These are phyloP conservation scores for Tamias sibiricus DNA, from an alignment of 2,113 vertebrate species.

Conservation along the genomic window DNA sequence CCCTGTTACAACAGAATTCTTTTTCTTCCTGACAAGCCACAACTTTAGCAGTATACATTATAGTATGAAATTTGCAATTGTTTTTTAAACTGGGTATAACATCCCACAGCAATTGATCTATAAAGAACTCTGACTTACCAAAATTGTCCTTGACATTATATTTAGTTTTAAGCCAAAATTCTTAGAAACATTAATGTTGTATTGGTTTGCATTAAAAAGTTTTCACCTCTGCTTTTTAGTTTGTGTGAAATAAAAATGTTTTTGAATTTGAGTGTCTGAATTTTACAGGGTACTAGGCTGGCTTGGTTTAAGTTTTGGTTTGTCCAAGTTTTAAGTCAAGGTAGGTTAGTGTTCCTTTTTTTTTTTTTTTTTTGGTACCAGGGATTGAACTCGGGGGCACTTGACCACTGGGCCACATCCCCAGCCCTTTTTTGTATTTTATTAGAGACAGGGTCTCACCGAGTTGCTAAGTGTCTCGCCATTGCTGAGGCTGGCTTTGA, in stretches of 20 bases:
- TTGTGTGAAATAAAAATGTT: conserved; percentile 2
- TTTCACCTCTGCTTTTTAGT: background rate
- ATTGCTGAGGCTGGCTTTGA: too few relatives aligned
- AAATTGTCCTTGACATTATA: background rate
- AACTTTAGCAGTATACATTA: background rate
- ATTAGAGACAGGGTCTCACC: too few relatives aligned
- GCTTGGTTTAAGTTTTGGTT: background rate
- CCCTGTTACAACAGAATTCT: background rate
- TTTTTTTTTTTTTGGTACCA: too few relatives aligned
- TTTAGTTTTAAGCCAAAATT: background rate
- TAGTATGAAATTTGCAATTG: background rate
- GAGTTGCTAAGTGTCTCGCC: too few relatives aligned
- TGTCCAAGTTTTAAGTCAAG: background rate
- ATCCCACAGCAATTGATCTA: background rate
- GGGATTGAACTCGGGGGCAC: too few relatives aligned
- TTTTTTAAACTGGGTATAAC: background rate
- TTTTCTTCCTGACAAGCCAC: background rate
- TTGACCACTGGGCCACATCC: too few relatives aligned
- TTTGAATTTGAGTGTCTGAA: background rate
- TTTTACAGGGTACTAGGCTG: background rate
- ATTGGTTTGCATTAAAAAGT: background rate
- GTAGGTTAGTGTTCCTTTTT: background rate
- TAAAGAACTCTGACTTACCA: background rate
- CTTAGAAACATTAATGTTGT: background rate
- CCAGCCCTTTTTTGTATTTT: too few relatives aligned